Base-by-base conservation (phyloP, 2,113 vertebrate genomes). In the Cathartes aura region DNA sequence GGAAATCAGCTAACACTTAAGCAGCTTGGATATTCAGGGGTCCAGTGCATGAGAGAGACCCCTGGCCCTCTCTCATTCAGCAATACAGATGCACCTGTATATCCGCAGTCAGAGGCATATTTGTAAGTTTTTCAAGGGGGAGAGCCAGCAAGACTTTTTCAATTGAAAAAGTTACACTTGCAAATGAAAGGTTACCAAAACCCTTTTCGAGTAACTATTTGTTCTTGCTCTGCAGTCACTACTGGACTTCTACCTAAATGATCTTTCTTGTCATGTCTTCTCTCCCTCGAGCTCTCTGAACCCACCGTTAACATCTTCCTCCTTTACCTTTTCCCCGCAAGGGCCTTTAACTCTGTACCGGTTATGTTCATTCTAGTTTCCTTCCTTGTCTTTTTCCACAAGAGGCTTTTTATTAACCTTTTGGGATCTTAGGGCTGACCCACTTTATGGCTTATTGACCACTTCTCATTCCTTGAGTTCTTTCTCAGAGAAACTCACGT, bases 381-480 rank as follows among this genome's bases (percentile, higher is more conserved):
- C 21, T 83, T 59, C 67, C 58, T 89, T n/a, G 38, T 17, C 30
- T 75, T 79, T 67, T 59, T 87, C 50, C 72, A 87, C 16, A 92
- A n/a, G 9, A 66, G 8, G 36, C 9, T 76, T 93, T 93, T 70
- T 76, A 96, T 88, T 96, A 96, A 96, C 66, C 89, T 92, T 96
- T 94, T 38, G 84, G 43, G 74, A 90, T 82, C 89, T 58, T 82
- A 85, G 42, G 45, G 48, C 45, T 91, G 91, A 88, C 93, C 89
- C 38, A 24, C 55, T 95, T 95, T 50, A 96, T 62, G 89, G 93
- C 66, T 93, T 87, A 96, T 67, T 93, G 82, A 94, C 81, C 74
- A 66, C 62, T 91, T 94, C 91, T 94, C 96, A 97, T 96, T 96
- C 94, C 73, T 90, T 9, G 78, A 97, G 91, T 90, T 96, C 89